phyloP scores from a whole-genome alignment of 30 jellyfish, hydroid and myxozoan genomes.

The Haliclystus octoradiatus region DNA sequence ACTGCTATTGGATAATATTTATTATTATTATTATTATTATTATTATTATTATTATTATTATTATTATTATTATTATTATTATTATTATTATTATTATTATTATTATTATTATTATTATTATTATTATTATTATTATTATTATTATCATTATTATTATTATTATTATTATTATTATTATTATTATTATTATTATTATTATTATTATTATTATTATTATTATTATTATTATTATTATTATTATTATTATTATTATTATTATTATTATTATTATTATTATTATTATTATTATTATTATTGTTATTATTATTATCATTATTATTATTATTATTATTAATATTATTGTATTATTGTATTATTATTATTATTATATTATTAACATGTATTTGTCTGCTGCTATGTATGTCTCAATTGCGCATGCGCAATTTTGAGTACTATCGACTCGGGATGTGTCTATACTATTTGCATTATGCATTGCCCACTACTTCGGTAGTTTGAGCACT shows the following conservation, averaged over 20 bases:
- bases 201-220: background rate
- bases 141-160: background rate
- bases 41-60: background rate
- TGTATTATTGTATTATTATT: background rate
- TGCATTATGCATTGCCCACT: too few species aligned
- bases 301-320: background rate
- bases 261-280: background rate
- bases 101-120: background rate
- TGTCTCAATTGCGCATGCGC: too few species aligned
- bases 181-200: background rate
- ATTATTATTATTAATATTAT: background rate
- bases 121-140: background rate
- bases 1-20: too few species aligned
- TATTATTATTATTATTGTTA: slow-evolving; percentile 1
- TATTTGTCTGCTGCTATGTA: too few species aligned
- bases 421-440: too few species aligned
- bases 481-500: too few species aligned
- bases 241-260: slow-evolving; percentile 1
- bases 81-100: background rate
- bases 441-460: too few species aligned
- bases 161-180: background rate
- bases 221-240: background rate
- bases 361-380: too few species aligned
- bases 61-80: background rate
- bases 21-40: background rate